Conservation (phyloP, 2,888 invertebrate genomes). For the Elegia similella region DNA sequence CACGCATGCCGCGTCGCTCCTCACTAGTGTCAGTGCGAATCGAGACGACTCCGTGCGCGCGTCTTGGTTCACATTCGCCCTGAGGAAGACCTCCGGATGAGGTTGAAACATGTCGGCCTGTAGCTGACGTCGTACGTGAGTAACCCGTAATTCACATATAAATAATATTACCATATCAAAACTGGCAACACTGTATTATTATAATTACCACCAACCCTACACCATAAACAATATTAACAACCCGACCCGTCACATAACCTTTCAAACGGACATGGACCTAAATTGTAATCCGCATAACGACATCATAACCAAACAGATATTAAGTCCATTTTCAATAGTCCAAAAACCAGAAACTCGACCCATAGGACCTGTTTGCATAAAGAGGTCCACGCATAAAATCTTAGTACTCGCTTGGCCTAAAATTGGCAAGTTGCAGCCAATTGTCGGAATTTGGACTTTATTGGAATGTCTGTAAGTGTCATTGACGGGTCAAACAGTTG, state of each 20-base stretch:
- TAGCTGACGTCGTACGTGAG: too few species aligned
- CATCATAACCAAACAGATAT: slow-evolving; percentile 52
- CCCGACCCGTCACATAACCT: slow-evolving; percentile 1
- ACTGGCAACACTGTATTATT: neutral
- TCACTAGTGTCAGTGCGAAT: too few species aligned
- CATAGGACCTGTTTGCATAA: slow-evolving; percentile 75
- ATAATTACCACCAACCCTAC: neutral
- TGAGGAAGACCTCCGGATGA: too few species aligned
- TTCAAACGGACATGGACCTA: slow-evolving; percentile 33
- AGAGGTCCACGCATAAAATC: slow-evolving; percentile 74
- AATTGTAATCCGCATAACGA: slow-evolving; percentile 45
- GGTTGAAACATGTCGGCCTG: too few species aligned
- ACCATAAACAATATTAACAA: slow-evolving; percentile 11
- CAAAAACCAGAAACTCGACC: slow-evolving; percentile 74
- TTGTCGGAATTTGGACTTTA: slow-evolving; percentile 34
- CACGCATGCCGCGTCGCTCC: too few species aligned
- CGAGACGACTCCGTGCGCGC: too few species aligned
- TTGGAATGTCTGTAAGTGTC: slow-evolving; percentile 14
- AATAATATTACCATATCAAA: too few species aligned
- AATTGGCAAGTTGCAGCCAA: neutral
- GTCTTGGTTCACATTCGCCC: too few species aligned
- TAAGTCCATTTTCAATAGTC: slow-evolving; percentile 73
- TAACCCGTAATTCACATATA: too few species aligned
- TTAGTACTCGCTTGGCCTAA: slow-evolving; percentile 62
- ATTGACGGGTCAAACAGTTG: neutral